Evolutionary conservation across 2,888 invertebrate species (phyloP), one percentile per base, ranked within the genome.

Genomic region (Meiosimyza platycephala): DNA sequence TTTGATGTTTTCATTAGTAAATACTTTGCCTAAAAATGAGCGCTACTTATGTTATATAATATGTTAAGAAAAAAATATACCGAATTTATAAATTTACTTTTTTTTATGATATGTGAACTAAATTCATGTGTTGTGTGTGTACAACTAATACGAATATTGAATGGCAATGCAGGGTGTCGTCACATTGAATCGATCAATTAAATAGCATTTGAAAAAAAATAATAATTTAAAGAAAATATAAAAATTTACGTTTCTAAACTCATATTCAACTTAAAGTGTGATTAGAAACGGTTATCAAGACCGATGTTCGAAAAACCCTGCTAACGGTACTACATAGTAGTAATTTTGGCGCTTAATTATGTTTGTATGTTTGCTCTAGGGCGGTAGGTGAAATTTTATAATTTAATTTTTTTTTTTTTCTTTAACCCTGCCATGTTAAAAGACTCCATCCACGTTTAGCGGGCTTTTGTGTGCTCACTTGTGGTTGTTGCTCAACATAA

Each of bases 301-400:
- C 9, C 40, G 12, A 63, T n/a, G 2, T 40, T 40, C 13, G 28
- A 40, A 40, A 40, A 57, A 33, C 64, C 54, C 18, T 54, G 66
- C 66, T 54, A 51, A 62, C 79, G 80, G 78, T 79, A 85, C 85
- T 84, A 84, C 84, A 85, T 81, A 83, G 84, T 85, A 84, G 84
- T 83, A 83, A 84, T 81, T 81, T 79, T 77, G 78, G 78, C 77
- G 77, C 77, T 76, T 77, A 78, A 80, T 78, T 83, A 66, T 22
- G 48, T n/a, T 7, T 28, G 22, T 22, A 2, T 16, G 47, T 16
- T 16, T 48, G 18, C n/a, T 40, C 40, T n/a, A 33, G 33, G 63
- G 63, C 47, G n/a, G 12, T 7, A 33, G 13, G 15, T 7, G 33
- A 6, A 12, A 15, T 40, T 47, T 15, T n/a, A 28, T 51, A 48